Conservation (phyloP, 2,797 vertebrate species). For the Loris lydekkerianus region DNA sequence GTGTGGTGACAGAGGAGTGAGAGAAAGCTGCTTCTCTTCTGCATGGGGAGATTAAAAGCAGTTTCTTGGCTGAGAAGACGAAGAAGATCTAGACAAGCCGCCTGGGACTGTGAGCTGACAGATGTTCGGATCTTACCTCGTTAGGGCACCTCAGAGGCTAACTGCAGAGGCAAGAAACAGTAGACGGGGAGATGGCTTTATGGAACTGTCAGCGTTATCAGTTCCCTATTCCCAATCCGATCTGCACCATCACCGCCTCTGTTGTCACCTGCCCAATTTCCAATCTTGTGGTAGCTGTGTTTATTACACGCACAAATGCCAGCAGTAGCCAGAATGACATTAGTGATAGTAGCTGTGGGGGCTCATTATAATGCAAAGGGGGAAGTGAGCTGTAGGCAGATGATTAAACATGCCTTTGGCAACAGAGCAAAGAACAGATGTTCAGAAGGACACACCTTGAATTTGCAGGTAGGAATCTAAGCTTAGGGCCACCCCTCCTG, state of each 20-base stretch:
- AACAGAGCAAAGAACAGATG: background rate
- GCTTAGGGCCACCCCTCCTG: background rate
- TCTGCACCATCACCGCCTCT: background rate
- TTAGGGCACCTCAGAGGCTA: background rate
- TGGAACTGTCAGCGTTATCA: background rate
- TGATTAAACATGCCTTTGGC: slow-evolving; percentile 38
- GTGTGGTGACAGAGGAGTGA: rapidly evolving
- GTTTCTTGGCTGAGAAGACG: background rate
- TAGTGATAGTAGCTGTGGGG: background rate
- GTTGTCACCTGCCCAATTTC: slow-evolving; percentile 25
- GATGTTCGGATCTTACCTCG: background rate
- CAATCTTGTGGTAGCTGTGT: background rate
- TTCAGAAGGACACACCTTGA: background rate
- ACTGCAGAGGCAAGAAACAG: background rate
- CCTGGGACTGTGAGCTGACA: background rate
- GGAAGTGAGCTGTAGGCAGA: background rate
- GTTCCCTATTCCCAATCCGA: background rate
- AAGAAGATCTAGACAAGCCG: background rate
- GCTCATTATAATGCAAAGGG: background rate
- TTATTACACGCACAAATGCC: background rate
- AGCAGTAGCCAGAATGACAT: background rate
- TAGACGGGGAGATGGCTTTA: background rate
- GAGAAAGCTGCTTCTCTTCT: background rate
- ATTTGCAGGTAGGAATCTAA: background rate
- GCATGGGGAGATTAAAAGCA: background rate